Conservation (phyloP, 2,113 vertebrate genomes). For the Chauna torquata region DNA sequence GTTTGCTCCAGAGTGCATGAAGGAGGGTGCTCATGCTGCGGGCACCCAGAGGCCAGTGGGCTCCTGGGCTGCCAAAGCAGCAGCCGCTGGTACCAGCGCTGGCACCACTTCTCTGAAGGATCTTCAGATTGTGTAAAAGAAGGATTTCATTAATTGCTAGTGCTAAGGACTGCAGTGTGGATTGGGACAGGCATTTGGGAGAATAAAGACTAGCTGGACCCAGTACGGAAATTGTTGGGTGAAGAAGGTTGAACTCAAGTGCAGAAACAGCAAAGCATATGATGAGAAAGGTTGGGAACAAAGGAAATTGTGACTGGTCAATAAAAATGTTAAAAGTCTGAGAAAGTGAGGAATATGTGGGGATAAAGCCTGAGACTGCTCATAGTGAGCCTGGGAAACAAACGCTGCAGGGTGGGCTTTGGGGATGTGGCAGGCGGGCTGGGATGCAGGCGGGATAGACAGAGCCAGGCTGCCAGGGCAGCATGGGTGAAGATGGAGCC, state of each 20-base stretch:
- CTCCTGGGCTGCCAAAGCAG: background rate
- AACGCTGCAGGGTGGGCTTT: background rate
- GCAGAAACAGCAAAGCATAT: background rate
- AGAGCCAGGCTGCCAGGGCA: background rate
- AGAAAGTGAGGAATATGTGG: background rate
- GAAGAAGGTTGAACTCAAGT: background rate
- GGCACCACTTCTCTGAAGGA: background rate
- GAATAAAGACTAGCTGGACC: background rate
- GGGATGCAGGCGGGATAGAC: background rate
- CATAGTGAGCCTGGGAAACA: background rate
- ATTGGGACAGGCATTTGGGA: background rate
- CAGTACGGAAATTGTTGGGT: background rate
- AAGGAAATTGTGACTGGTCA: background rate
- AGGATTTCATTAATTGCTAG: background rate
- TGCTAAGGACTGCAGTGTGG: background rate
- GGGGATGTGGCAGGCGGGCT: background rate
- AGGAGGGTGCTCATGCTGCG: rapidly evolving
- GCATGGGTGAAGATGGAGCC: background rate
- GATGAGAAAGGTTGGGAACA: background rate
- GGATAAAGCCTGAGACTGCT: background rate
- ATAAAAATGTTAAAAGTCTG: background rate
- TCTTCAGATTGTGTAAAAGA: background rate
- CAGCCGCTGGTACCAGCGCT: background rate
- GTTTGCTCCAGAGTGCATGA: rapidly evolving
- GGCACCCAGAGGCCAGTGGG: background rate